phyloP scores from a whole-genome alignment of 1,140 invertebrate species.

The Rhizoglyphus robini region DNA sequence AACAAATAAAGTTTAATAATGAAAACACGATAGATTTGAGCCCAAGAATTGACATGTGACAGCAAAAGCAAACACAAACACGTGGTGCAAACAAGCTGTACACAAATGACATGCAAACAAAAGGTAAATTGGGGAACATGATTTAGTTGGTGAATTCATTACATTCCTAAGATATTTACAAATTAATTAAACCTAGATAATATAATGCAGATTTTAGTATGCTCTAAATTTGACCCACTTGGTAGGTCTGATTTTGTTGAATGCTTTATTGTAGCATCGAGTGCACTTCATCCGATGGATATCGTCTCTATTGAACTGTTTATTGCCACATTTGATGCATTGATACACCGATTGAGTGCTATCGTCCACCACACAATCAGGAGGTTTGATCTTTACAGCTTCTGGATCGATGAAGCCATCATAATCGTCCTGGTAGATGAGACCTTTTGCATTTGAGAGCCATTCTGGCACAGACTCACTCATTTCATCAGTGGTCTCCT shows the following conservation, averaged over 20 bases:
- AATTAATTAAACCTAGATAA: no score
- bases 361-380: background rate
- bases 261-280: conserved; percentile 11
- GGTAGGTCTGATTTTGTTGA: conserved; percentile 3
- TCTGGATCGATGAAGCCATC: background rate
- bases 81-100: background rate
- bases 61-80: background rate
- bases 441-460: background rate
- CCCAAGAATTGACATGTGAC: no score
- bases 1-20: no score
- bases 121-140: background rate
- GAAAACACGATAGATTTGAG: background rate
- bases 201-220: background rate
- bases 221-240: conserved; percentile 13
- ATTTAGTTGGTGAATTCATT: no score
- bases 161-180: no score
- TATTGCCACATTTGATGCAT: conserved; percentile 13
- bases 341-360: background rate
- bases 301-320: background rate
- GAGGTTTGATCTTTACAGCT: background rate
- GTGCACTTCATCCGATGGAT: conserved; percentile 8
- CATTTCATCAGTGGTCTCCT: background rate
- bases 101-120: background rate
- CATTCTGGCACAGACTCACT: background rate
- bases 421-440: background rate